Percentiles rank a stretch among this genome's conserved stretches.
phyloP scores from a whole-genome alignment of 1,140 invertebrate genomes.

The Phortica variegata region DNA sequence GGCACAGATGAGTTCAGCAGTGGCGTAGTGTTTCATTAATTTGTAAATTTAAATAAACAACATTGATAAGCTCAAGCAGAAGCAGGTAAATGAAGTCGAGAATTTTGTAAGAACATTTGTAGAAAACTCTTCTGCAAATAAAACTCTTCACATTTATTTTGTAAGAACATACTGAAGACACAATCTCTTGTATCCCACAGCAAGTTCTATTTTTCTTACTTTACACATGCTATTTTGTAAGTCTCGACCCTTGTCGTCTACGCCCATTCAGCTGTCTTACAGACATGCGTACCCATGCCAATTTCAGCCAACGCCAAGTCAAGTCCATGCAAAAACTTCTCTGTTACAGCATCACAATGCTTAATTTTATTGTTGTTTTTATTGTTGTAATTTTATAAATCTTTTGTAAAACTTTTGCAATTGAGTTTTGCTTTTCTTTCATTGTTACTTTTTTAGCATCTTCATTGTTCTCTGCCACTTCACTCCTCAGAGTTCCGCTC shows the following conservation, averaged over 20 bases:
- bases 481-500: too few relatives aligned
- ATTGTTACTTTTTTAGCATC: slow-evolving; percentile 31
- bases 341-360: slow-evolving; percentile 47
- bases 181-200: background rate
- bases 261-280: slow-evolving; percentile 2
- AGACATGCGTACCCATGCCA: too few relatives aligned
- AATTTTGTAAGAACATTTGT: too few relatives aligned
- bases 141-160: too few relatives aligned
- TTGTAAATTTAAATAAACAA: background rate
- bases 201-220: background rate
- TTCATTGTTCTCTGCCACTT: slow-evolving; percentile 12
- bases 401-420: slow-evolving; percentile 47
- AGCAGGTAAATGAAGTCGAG: too few relatives aligned
- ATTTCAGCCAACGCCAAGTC: too few relatives aligned
- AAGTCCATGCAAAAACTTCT: too few relatives aligned
- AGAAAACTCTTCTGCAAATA: too few relatives aligned
- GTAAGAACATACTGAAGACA: background rate
- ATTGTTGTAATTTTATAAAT: slow-evolving; percentile 51
- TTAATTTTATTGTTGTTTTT: slow-evolving; percentile 53
- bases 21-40: slow-evolving; percentile 9
- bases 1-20: slow-evolving; percentile 1
- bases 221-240: slow-evolving; percentile 5
- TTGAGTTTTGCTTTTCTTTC: slow-evolving; percentile 35
- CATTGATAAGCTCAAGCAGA: background rate
- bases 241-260: background rate